A percentile compares a stretch with the other conserved stretches of the same genome.
These are phyloP conservation scores for Papilio protenor DNA, from an alignment of 2,888 invertebrate genomes.

Conservation along the genomic window DNA sequence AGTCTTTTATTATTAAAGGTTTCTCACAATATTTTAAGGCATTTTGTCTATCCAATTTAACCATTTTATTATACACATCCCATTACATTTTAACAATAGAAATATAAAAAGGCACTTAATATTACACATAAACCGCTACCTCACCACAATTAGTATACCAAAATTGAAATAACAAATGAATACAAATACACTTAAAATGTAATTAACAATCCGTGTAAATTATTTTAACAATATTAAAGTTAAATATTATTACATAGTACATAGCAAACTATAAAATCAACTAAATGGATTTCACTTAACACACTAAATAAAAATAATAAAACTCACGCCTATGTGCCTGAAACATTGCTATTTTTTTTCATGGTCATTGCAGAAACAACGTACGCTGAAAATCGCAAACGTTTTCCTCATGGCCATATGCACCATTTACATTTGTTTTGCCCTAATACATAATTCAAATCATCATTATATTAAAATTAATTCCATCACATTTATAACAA, in stretches of 20 bases:
- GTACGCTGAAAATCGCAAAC: too few species aligned
- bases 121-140: not conserved
- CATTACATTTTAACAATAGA: slow-evolving; percentile 27
- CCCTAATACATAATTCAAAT: too few species aligned
- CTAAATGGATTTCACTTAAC: slow-evolving; percentile 25
- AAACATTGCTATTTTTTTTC: not conserved
- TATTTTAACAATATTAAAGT: slow-evolving; percentile 15
- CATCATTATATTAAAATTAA: too few species aligned
- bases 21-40: not conserved
- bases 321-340: not conserved
- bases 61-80: slow-evolving; percentile 24
- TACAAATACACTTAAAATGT: slow-evolving; percentile 12
- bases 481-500: too few species aligned
- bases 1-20: slow-evolving; percentile 24
- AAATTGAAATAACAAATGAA: slow-evolving; percentile 1
- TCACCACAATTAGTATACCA: slow-evolving; percentile 21
- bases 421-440: too few species aligned
- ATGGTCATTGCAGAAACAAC: too few species aligned
- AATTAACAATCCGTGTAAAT: slow-evolving; percentile 36
- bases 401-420: too few species aligned
- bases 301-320: slow-evolving; percentile 22
- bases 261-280: slow-evolving; percentile 20
- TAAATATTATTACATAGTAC: slow-evolving; percentile 10
- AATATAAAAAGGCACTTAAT: not conserved
- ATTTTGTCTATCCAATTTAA: not conserved